Evolutionary conservation across 2,888 invertebrate species (phyloP), one percentile per base, ranked within the genome.

Genomic region (Chymomyza fuscimana): DNA sequence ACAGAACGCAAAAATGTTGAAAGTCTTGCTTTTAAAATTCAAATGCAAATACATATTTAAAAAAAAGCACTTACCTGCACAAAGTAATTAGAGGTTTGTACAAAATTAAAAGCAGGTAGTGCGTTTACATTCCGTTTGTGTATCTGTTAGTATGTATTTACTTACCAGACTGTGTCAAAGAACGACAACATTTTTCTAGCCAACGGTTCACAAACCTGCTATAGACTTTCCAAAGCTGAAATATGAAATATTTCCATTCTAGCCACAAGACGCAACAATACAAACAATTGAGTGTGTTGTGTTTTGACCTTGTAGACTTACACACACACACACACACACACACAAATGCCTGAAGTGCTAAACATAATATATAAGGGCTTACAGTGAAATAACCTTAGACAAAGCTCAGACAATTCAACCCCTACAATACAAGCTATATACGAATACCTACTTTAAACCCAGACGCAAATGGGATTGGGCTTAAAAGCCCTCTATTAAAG

Each of bases 51-150:
- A 16, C 9, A 6, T 6, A 51, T n/a, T 66, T 22, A 22, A 65
- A 67, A 65, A 77, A 76, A 81, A 83, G 77, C 86, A 83, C 84
- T 83, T 86, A 81, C 86, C 29, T 19, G 63, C 72, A 68, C 84
- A 86, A 84, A 87, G 83, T 88, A 84, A 83, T 88, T 83, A 79
- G 77, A 76, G 75, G 73, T 67, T 63, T 67, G 63, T 54, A 52
- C 58, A 59, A 50, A 61, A 73, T 74, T 51, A 59, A 56, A 73
- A 61, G 74, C 40, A 10, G 40, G 12, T 12, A 46, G 40, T 46
- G 12, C 40, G 40, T 12, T 46, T 32, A 32, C 32, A 32, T 32
- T 46, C 12, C 40, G 4, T 46, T 10, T 40, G 40, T 40, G 40
- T 40, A 12, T 9, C 40, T 40, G 10, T 40, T 0, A 12, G 40